Evolutionary conservation across 2,888 invertebrate species (phyloP), one percentile per base, ranked within the genome.

Genomic region (Zonitis immaculata): DNA sequence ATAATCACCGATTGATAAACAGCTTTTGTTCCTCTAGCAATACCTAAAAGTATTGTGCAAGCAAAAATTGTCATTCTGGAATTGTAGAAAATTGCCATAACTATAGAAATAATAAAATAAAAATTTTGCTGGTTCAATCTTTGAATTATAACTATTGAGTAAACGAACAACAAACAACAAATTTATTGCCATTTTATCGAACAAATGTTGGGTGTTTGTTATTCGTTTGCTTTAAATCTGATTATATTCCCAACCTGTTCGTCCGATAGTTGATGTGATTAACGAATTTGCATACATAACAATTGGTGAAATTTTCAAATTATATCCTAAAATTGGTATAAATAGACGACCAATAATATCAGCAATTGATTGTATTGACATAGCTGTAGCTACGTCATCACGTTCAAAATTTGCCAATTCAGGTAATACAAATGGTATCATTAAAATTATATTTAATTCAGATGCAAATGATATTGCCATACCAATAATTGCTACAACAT

Each of bases 391-490:
- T 3, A 77, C 67, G 14, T 73, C 68, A 1, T 64, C 56, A 44
- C 66, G 63, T 3, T 63, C 59, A 43, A 78, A 73, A 1, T 64
- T 60, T 1, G 75, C 69, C 20, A 78, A 64, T 54, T 73, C 72
- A 3, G 70, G 62, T 14, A 79, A 62, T 20, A 79, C 73, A 52
- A 79, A 78, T 22, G 78, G 77, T 32, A 74, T 73, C 74, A 78
- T 77, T 12, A 78, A 58, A 48, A 77, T 72, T 42, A 77, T 76
- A 62, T 79, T 79, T 3, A 77, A 65, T 60, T 79, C 79, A 1
- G 79, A 73, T 16, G 77, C 78, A 52, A 76, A 78, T 20, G 74
- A 77, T 14, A 79, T 58, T n/a, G 76, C 73, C 67, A 77, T 68
- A 26, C 78, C 77, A 52, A 73, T 51, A 12, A 71, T 62, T 11